Evolutionary conservation across 2,888 invertebrate species (phyloP), one percentile per base, ranked within the genome.

Genomic region (Orchestes rusci): DNA sequence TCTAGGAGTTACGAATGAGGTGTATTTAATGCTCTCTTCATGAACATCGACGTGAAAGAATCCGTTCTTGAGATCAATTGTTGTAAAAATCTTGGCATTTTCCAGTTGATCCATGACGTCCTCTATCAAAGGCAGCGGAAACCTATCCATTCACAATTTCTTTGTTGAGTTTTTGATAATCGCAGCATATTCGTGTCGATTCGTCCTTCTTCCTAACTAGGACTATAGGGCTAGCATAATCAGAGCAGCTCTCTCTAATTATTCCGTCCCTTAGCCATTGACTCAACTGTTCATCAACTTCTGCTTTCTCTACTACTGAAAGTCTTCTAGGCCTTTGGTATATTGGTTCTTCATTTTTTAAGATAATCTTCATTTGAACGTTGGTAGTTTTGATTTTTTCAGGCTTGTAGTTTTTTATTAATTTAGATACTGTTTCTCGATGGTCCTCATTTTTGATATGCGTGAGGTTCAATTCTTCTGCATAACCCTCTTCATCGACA

Each of bases 41-140:
- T 59, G 55, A 1, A 67, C 48, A 2, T 50, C 46, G 7, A 66
- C 61, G 48, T 67, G 64, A 19, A 63, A 60, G 46, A 62, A 65
- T 19, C 58, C 62, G 48, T 62, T 58, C 49, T 60, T 60, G 10
- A 62, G 39, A 49, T 64, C 61, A 8, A 63, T 32, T 2, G 56
- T 50, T 50, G 44, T 56, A 53, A 61, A 64, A 40, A 59, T 16
- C 52, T 37, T 37, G 34, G 55, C 54, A 48, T 45, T 53, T 32
- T 12, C 5, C 5, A 30, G 12, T 10, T 5, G 8, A 15, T 66
- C 62, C n/a, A 67, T 48, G 5, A 57, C 54, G 39, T 63, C 62
- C 35, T 67, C 63, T 8, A 65, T 65, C 3, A 64, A 16, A 2
- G 67, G 65, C n/a, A 67, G 46, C 2, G 63, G 66, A 35, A 36